phyloP scores from a whole-genome alignment of 2,797 vertebrate species.

The Spizella passerina region DNA sequence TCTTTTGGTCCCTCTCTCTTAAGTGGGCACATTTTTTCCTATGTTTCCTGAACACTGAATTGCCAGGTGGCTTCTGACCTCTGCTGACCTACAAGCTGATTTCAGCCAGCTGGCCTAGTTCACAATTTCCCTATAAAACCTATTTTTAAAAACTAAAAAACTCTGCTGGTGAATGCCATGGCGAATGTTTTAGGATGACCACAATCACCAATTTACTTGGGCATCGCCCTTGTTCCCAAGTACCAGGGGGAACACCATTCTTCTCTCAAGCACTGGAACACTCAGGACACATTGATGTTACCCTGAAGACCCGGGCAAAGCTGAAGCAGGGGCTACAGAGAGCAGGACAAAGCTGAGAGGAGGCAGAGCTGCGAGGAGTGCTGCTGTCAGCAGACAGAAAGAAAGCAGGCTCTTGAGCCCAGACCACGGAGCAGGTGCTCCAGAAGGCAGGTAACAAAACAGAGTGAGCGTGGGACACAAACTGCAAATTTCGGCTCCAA shows the following conservation, averaged over 20 bases:
- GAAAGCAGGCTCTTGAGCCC: constrained; percentile 6
- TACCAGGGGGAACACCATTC: background rate
- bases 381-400: constrained; percentile 7
- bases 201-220: background rate
- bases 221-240: background rate
- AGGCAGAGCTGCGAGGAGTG: background rate
- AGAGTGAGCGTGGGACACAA: constrained; percentile 26
- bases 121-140: background rate
- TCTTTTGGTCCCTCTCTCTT: background rate
- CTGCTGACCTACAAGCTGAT: background rate
- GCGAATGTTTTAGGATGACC: background rate
- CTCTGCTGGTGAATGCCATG: fast-evolving
- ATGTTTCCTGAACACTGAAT: background rate
- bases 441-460: constrained; percentile 67
- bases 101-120: background rate
- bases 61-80: background rate
- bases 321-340: background rate
- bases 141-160: background rate
- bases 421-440: constrained; percentile 62
- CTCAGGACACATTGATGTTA: fast-evolving
- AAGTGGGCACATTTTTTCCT: background rate
- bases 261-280: background rate
- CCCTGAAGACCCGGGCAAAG: background rate
- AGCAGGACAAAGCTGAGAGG: background rate
- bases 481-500: constrained; percentile 50